Conservation (phyloP, 2,888 invertebrate genomes). For the Drosophila ezoana region DNA sequence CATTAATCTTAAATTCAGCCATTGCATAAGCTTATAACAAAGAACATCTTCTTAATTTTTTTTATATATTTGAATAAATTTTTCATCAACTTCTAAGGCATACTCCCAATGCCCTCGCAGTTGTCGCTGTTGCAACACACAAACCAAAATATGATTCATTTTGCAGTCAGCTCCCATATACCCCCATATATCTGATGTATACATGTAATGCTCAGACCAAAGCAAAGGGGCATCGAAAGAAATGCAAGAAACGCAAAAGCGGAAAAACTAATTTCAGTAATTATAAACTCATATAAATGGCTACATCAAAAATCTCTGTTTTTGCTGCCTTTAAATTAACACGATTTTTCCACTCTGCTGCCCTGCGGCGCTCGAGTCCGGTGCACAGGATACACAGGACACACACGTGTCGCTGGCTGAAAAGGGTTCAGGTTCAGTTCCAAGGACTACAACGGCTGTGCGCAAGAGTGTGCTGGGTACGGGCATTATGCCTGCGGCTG, state of each 20-base stretch:
- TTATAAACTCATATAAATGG: constrained; percentile 84
- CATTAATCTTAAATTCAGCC: too few species aligned
- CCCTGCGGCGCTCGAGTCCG: constrained; percentile 41
- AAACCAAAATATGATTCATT: constrained; percentile 41
- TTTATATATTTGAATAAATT: not conserved
- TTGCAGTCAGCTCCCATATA: constrained; percentile 29
- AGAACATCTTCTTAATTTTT: not conserved
- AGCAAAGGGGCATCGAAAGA: constrained; percentile 2
- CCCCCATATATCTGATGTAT: constrained; percentile 1
- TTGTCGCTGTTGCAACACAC: constrained; percentile 4
- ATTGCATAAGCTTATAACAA: too few species aligned
- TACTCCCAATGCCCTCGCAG: not conserved
- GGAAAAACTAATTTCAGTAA: constrained; percentile 84
- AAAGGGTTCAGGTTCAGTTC: constrained; percentile 55
- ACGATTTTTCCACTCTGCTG: constrained; percentile 77
- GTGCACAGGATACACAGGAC: constrained; percentile 20
- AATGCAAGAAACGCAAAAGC: constrained; percentile 34
- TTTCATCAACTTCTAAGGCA: not conserved
- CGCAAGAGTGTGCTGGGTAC: not conserved
- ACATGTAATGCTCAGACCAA: not conserved
- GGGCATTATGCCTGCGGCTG: constrained; percentile 43
- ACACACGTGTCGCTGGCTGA: constrained; percentile 47
- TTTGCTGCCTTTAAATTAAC: constrained; percentile 74
- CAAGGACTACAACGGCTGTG: constrained; percentile 36
- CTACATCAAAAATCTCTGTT: constrained; percentile 73